Base-by-base conservation (phyloP, 2,888 invertebrate species). In the Ophion ventricosus region DNA sequence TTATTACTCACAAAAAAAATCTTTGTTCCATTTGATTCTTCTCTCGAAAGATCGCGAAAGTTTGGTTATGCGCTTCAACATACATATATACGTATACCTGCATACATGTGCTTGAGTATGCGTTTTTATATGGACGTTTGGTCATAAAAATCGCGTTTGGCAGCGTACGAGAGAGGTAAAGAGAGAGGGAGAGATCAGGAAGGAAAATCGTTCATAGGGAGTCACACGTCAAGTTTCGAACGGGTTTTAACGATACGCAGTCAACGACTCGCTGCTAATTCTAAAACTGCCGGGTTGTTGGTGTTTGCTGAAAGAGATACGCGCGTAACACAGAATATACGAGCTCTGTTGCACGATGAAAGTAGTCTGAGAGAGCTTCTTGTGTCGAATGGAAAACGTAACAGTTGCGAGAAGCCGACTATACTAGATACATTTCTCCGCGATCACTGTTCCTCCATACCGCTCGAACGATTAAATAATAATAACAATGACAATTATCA, bases 311-410 rank as follows among this genome's bases (percentile, higher is more conserved):
- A 23, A 67, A 40, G 56, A 67, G 76, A 75, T 59, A 25, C 23
- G n/a, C 73, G 76, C 57, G 67, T 76, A 57, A 76, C 56, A 76
- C 56, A 66, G 35, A 40, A 29, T 54, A 29, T 17, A 57, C 17
- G 66, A 49, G 23, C 20, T 25, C 56, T 54, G 61, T 2, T 49
- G 57, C 57, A 64, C 82, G 78, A 84, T 76, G 84, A 84, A 84
- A 84, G 84, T 84, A 79, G 72, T 75, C 74, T 56, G 43, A 40
- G 72, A 79, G 75, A 84, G 79, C 82, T 79, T 73, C 73, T 67
- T 73, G 57, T 35, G 25, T 57, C 73, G 70, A n/a, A 85, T 86
- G 77, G 82, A 85, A 87, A 87, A 87, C 82, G 84, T 85, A 87
- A 87, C 76, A 77, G 85, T 80, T 83, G 82, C 82, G 85, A 85